Percentiles rank a stretch among this genome's conserved stretches.
These are phyloP conservation scores for Agrotis puta DNA, from an alignment of 2,888 invertebrate species.

Conservation along the genomic window DNA sequence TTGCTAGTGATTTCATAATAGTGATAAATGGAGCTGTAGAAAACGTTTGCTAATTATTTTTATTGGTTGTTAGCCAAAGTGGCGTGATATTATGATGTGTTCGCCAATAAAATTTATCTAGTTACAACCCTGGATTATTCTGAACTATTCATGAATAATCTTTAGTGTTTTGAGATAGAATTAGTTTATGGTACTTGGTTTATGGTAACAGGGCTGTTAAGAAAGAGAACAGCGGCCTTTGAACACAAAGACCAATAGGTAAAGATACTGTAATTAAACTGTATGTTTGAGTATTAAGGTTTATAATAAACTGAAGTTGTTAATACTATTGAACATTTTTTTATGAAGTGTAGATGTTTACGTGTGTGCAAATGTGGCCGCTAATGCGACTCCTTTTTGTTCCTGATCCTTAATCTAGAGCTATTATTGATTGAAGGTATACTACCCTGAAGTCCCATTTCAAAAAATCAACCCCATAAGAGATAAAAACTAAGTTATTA, in stretches of 20 bases:
- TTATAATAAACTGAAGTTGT: too few species aligned
- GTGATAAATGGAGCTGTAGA: conserved; percentile 76
- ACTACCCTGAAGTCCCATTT: neutral
- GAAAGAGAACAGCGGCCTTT: too few species aligned
- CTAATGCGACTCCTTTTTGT: too few species aligned
- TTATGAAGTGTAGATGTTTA: too few species aligned
- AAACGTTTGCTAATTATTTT: conserved; percentile 74
- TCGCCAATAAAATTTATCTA: conserved; percentile 33
- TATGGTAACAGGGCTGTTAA: neutral
- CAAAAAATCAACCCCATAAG: neutral
- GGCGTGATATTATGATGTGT: conserved; percentile 40
- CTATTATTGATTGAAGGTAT: too few species aligned
- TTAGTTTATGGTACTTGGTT: neutral
- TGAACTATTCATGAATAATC: neutral
- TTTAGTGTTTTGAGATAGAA: conserved; percentile 3
- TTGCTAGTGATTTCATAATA: conserved; percentile 83
- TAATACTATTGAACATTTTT: too few species aligned
- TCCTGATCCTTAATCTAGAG: too few species aligned
- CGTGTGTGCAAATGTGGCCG: too few species aligned
- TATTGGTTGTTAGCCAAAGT: conserved; percentile 68
- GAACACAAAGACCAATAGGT: too few species aligned
- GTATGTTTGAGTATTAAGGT: too few species aligned
- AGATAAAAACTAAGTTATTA: neutral
- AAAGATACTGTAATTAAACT: too few species aligned
- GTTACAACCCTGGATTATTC: conserved; percentile 19